Base-by-base conservation (phyloP, 2,113 vertebrate species). In the Vulpes ferrilata region DNA sequence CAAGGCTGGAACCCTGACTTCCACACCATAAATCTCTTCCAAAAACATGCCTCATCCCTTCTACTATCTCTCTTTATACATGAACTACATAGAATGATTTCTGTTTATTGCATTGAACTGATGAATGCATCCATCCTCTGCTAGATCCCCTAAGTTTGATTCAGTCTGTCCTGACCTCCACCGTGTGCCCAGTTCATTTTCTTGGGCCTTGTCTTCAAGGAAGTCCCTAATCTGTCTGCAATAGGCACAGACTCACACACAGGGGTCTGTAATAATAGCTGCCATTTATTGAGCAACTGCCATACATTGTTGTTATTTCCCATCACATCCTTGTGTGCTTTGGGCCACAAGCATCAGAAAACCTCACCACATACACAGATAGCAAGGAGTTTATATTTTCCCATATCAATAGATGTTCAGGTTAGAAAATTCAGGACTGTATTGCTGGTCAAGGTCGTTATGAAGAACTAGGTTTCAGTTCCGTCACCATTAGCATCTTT, bases 301-400 rank as follows among this genome's bases (percentile, higher is more conserved):
- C 15, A 74, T 38, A 30, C 17, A 27, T 11, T 80, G 20, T 19
- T 35, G 73, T 74, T 48, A 32, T 79, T 87, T 91, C 71, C 74
- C 9, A 87, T 90, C 65, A 65, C 7, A 78, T 67, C 5, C 35
- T 55, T 78, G 25, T 19, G 48, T 57, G n/a, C n/a, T 94, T 65
- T 90, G 48, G 10, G 32, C 17, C 20, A 60, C 3, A n/a, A 88
- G 11, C 76, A 35, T 74, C 38, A 76, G 86, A 81, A 84, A 84
- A 64, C 8, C 17, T 65, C 82, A 62, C 32, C 15, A 25, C 57
- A 64, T 51, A 93, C 25, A 51, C 51, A 97, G 74, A 85, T 35
- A 95, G 60, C 60, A 67, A 91, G 38, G 17, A 13, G 43, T 78
- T 95, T 88, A 11, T 64, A 59, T 96, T 88, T 43, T 62, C 53